These are phyloP conservation scores for Timema podura DNA, from an alignment of 2,888 invertebrate species.

Conservation along the genomic window DNA sequence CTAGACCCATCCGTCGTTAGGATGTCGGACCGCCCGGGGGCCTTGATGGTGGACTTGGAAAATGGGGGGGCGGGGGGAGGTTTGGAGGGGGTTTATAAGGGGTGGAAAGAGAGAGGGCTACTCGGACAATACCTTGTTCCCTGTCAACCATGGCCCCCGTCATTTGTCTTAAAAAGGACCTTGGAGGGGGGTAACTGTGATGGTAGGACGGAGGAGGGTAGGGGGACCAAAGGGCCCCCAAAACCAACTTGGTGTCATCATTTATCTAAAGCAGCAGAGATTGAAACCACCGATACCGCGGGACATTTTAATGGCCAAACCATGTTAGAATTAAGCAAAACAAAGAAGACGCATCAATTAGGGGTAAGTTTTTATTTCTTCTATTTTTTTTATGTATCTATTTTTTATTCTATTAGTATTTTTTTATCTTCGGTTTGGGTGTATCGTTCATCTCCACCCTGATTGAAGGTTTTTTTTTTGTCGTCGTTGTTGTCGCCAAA, in stretches of 20 bases:
- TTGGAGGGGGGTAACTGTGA: too few relatives aligned
- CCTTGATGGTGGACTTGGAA: not conserved
- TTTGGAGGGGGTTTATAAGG: constrained; percentile 23
- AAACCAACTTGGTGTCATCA: constrained; percentile 30
- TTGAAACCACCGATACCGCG: constrained; percentile 50
- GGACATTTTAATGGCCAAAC: constrained; percentile 68
- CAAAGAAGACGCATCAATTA: constrained; percentile 67
- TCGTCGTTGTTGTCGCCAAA: not conserved
- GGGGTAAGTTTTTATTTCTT: constrained; percentile 34
- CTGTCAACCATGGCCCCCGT: constrained; percentile 31
- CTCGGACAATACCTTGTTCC: constrained; percentile 34
- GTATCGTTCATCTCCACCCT: constrained; percentile 16
- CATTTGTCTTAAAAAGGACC: constrained; percentile 24
- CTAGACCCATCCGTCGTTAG: too few relatives aligned
- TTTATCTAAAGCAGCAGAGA: constrained; percentile 33
- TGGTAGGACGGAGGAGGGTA: too few relatives aligned
- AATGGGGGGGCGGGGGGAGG: not conserved
- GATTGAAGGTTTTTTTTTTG: constrained; percentile 12
- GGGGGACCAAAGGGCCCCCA: constrained; percentile 1
- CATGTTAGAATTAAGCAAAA: constrained; percentile 66
- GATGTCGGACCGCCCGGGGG: too few relatives aligned
- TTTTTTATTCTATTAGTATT: constrained; percentile 42
- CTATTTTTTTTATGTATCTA: constrained; percentile 34
- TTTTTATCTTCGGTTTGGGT: constrained; percentile 17
- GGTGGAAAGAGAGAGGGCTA: constrained; percentile 15